A percentile compares a stretch with the other conserved stretches of the same genome.
Evolutionary conservation across 2,113 vertebrate species (phyloP).

Genomic region (Todiramphus chloris): DNA sequence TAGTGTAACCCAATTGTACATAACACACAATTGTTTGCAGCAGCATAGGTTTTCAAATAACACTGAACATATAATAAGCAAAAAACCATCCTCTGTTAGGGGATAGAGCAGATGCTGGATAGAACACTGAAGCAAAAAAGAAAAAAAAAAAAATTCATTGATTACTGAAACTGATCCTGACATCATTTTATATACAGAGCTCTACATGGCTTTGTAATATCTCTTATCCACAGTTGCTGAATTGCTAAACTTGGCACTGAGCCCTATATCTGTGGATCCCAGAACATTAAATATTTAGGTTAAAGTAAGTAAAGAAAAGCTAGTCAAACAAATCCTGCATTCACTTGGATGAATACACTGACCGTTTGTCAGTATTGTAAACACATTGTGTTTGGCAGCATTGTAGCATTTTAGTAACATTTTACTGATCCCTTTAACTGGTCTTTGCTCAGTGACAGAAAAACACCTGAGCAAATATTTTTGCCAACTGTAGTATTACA

Average conservation of each 20-base stretch:
- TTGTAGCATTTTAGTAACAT: not conserved
- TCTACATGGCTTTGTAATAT: not conserved
- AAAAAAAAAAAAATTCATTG: not conserved
- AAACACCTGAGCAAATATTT: conserved; percentile 8
- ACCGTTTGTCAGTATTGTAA: not conserved
- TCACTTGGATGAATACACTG: not conserved
- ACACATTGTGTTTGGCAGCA: not conserved
- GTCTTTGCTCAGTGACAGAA: not conserved
- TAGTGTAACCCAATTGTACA: not conserved
- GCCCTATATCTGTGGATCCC: conserved; percentile 21
- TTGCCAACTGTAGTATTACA: not conserved
- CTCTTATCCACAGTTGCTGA: conserved; percentile 4
- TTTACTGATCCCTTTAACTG: not conserved
- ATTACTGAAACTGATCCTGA: conserved; percentile 40
- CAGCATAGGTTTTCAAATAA: conserved; percentile 43
- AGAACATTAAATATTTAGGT: conserved; percentile 68
- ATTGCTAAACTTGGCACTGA: conserved; percentile 22
- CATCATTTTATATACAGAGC: not conserved
- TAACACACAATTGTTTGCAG: not conserved
- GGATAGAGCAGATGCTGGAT: not conserved
- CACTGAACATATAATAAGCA: not conserved
- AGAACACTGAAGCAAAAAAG: conserved; percentile 39
- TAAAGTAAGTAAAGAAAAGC: conserved; percentile 29
- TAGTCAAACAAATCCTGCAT: conserved; percentile 58
- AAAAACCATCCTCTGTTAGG: not conserved